Evolutionary conservation across 2,113 vertebrate genomes (phyloP), one percentile per base, ranked within the genome.

Genomic region (Clarias gariepinus): DNA sequence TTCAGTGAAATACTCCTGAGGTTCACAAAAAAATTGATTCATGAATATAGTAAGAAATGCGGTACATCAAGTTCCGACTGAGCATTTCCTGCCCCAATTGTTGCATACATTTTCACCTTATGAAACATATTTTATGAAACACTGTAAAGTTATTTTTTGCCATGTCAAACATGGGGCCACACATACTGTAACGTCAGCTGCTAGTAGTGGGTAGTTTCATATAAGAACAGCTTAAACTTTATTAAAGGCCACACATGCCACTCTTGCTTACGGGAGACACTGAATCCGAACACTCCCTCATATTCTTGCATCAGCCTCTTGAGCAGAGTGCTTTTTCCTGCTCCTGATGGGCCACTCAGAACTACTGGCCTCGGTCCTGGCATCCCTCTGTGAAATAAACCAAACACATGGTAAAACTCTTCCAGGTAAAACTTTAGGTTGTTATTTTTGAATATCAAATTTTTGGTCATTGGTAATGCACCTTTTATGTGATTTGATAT

Each of bases 291-390:
- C 89, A 99, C 19, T 11, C 94, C 96, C 73, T 96, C 94, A 0
- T 97, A 96, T 4, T 99, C 97, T 76, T 96, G 95, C 83, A 99
- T 86, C 85, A 99, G 88, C 68, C 90, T 97, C 94, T 98, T 99
- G 85, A 99, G 90, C 86, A 99, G 93, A 2, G 98, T 99, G 95
- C 98, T 99, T 90, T 99, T 99, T 55, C 98, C 98, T 0, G 98
- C 98, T 1, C 98, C 98, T 0, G 98, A 99, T 0, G 98, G 98
- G 84, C 98, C 98, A 0, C 97, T 99, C 92, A 99, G 92, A 87
- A 99, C 98, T 12, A 99, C 96, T 0, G 98, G 98, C 84, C 98
- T 96, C 0, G 97, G 98, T 93, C 97, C 96, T 33, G 96, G 94
- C 98, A 99, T 99, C 64, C 90, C 95, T 86, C 93, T 93, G 85